These are phyloP conservation scores for Ailurus styani DNA, from an alignment of 2,113 vertebrate genomes.

Conservation along the genomic window DNA sequence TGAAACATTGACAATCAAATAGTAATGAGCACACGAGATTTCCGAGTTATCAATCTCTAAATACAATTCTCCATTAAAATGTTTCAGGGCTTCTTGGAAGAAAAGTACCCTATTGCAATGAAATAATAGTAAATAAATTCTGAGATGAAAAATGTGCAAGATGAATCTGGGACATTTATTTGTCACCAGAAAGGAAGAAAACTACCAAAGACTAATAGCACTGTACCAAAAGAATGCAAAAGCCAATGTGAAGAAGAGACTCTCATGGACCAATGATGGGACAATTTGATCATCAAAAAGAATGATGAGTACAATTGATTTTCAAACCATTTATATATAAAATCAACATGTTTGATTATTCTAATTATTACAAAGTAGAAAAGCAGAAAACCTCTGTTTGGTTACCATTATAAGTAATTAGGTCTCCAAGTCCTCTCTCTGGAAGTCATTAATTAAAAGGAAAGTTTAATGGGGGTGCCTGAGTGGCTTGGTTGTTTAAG, in stretches of 20 bases:
- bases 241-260: rapidly evolving
- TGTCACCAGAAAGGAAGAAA: not conserved
- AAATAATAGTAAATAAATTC: not conserved
- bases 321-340: not conserved
- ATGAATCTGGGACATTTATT: not conserved
- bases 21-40: not conserved
- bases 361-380: not conserved
- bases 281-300: not conserved
- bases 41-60: not conserved
- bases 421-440: not conserved
- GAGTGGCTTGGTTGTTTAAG: not conserved
- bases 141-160: not conserved
- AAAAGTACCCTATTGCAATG: not conserved
- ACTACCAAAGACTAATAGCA: not conserved
- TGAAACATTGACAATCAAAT: not conserved
- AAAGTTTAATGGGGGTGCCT: not conserved
- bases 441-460: not conserved
- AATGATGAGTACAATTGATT: not conserved
- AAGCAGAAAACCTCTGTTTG: not conserved
- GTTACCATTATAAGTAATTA: not conserved
- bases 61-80: not conserved
- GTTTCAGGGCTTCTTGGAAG: not conserved
- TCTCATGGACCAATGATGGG: not conserved
- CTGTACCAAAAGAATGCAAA: not conserved
- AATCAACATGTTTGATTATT: not conserved